Percentiles rank a stretch among this genome's conserved stretches.
Evolutionary conservation across 1,140 invertebrate genomes (phyloP).

Genomic region (Ectropis grisescens): DNA sequence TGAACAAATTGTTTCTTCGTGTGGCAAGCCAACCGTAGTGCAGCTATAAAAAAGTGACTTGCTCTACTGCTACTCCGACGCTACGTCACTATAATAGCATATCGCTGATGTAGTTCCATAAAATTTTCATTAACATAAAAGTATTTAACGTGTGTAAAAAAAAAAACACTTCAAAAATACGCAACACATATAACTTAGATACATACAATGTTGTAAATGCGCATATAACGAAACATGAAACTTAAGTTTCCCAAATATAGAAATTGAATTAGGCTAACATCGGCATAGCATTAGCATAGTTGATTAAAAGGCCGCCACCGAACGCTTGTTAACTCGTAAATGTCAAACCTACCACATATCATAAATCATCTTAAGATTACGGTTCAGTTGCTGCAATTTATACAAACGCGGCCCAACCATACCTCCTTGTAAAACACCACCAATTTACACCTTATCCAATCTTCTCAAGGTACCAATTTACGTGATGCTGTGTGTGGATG

Average conservation of each 20-base stretch:
- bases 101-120: no score
- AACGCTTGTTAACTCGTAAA: constrained; percentile 59
- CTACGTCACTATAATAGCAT: no score
- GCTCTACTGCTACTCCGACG: no score
- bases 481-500: constrained; percentile 1
- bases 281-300: constrained; percentile 64
- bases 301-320: constrained; percentile 63
- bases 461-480: constrained; percentile 15
- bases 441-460: constrained; percentile 14
- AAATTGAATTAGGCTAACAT: constrained; percentile 60
- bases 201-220: no score
- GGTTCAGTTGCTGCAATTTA: constrained; percentile 39
- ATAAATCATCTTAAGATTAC: constrained; percentile 67
- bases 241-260: constrained; percentile 44
- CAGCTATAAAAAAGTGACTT: no score
- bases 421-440: constrained; percentile 13
- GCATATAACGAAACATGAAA: constrained; percentile 1
- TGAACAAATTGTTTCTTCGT: no score
- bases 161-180: no score
- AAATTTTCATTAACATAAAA: no score
- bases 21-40: no score
- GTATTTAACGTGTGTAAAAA: no score
- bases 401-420: constrained; percentile 21
- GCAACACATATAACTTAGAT: no score
- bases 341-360: constrained; percentile 59